Evolutionary conservation across 2,888 invertebrate species (phyloP), one percentile per base, ranked within the genome.

Genomic region (Mythimna pallens): DNA sequence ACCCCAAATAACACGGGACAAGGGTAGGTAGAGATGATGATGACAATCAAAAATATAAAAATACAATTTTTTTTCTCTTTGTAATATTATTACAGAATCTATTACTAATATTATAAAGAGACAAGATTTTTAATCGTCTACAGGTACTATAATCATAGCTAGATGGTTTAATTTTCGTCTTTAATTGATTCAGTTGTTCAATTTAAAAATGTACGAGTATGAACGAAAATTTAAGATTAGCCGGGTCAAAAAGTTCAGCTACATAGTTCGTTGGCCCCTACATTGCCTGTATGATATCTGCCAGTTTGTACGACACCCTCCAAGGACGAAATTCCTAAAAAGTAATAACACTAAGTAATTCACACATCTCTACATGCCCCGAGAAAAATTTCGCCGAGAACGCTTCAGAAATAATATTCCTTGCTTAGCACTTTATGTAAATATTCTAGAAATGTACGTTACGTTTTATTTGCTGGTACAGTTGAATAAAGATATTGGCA

Each of bases 401-500:
- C 12, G 57, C 25, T 71, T n/a, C 30, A 57, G 52, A 40, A 63
- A 76, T 54, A 62, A 72, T 54, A 54, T 66, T 63, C 22, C 36
- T 34, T 72, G 58, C 36, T 58, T 30, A 63, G 43, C 25, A 76
- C 52, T 72, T 73, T 57, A 64, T 64, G 54, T 66, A 72, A 72
- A 77, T 66, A 65, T 40, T 55, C 40, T 17, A 9, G 47, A 55
- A 43, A 65, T 65, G n/a, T 50, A 50, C 22, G 40, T 5, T 50
- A 20, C n/a, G 57, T 71, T 76, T 76, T 65, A 62, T 76, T 61
- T 68, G 20, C 10, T 30, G 9, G 61, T 68, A 74, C 30, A 67
- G 14, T 65, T 10, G 14, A 8, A 30, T 3, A 22, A 57, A 50
- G n/a, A 3, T 4, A 47, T 67, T 57, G 14, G 47, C 40, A 0